phyloP scores from a whole-genome alignment of 2,888 invertebrate genomes.

The Antheraea yamamai region DNA sequence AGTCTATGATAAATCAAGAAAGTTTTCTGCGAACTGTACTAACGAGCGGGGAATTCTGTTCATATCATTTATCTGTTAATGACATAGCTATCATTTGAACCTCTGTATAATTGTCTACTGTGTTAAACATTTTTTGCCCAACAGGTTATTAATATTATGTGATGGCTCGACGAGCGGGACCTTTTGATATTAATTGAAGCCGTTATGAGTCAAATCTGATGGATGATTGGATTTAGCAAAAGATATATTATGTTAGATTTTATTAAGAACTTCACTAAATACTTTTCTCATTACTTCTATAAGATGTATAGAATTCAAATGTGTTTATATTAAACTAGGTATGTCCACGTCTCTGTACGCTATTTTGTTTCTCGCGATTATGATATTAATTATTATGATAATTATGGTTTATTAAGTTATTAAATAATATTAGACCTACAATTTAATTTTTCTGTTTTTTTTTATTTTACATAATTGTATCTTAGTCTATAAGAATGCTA shows the following conservation, averaged over 20 bases:
- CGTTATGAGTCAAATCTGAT: slow-evolving; percentile 10
- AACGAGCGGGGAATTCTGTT: slow-evolving; percentile 16
- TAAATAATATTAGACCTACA: too few relatives aligned
- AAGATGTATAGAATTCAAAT: not conserved
- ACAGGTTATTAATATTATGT: slow-evolving; percentile 11
- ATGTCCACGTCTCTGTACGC: too few relatives aligned
- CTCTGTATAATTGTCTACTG: slow-evolving; percentile 54
- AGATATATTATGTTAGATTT: slow-evolving; percentile 22
- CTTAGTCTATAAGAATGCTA: too few relatives aligned
- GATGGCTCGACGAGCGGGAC: slow-evolving; percentile 16
- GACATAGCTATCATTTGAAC: slow-evolving; percentile 52
- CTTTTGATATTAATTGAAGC: slow-evolving; percentile 13
- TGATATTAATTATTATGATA: too few relatives aligned
- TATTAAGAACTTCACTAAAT: slow-evolving; percentile 4
- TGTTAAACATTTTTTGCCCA: slow-evolving; percentile 52
- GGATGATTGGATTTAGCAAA: slow-evolving; percentile 13
- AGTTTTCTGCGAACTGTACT: slow-evolving; percentile 6
- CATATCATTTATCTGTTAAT: slow-evolving; percentile 30
- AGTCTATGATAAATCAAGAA: not conserved
- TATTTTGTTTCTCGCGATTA: too few relatives aligned
- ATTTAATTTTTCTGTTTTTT: too few relatives aligned
- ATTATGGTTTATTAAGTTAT: too few relatives aligned
- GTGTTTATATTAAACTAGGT: not conserved
- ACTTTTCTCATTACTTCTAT: slow-evolving; percentile 5
- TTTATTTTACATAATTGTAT: too few relatives aligned